Percentiles rank a stretch among this genome's conserved stretches.
Conservation (phyloP, 2,113 vertebrate species). For the Cochlearius cochlearius region DNA sequence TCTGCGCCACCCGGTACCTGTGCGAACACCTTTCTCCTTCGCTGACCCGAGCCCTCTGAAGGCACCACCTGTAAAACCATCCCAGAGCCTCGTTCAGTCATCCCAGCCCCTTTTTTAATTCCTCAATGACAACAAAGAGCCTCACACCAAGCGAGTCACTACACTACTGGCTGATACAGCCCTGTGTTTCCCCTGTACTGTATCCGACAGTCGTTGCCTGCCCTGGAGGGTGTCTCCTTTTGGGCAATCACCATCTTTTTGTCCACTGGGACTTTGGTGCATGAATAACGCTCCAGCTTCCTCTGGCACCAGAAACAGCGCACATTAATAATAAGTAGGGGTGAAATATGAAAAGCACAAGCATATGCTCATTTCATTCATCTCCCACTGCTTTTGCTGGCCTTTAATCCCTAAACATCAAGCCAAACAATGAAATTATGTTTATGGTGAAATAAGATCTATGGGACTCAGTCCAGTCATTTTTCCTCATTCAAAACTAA, state of each 20-base stretch:
- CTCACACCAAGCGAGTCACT: neutral
- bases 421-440: neutral
- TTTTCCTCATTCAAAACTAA: neutral
- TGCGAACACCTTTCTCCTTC: neutral
- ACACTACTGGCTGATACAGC: neutral
- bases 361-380: neutral
- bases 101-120: neutral
- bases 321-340: neutral
- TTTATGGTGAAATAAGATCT: neutral
- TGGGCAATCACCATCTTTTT: neutral
- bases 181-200: neutral
- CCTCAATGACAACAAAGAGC: neutral
- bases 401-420: neutral
- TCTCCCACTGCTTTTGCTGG: neutral
- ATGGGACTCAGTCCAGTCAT: neutral
- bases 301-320: neutral
- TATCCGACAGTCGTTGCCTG: neutral
- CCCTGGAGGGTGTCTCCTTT: neutral
- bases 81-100: neutral
- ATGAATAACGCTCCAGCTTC: neutral
- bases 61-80: neutral
- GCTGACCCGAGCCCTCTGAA: neutral
- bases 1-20: neutral
- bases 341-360: neutral
- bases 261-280: neutral